Conservation (phyloP, 1,140 invertebrate genomes). For the Drosophila eugracilis region DNA sequence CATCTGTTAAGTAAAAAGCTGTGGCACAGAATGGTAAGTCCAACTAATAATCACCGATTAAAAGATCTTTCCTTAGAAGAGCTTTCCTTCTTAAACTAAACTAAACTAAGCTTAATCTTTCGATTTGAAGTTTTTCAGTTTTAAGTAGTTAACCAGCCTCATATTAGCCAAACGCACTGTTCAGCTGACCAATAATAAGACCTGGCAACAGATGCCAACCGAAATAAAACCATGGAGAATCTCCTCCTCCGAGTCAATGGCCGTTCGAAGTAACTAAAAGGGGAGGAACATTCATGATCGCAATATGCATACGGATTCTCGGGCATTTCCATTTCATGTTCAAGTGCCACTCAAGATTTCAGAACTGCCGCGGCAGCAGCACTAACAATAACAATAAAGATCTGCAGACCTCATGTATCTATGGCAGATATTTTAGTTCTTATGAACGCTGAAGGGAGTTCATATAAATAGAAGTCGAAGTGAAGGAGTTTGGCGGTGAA, state of each 20-base stretch:
- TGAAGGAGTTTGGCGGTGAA: not conserved
- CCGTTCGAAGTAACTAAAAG: constrained; percentile 4
- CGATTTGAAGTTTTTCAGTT: too few relatives aligned
- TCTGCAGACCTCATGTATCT: constrained; percentile 1
- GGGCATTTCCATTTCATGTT: constrained; percentile 19
- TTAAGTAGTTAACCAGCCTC: too few relatives aligned
- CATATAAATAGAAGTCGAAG: constrained; percentile 27
- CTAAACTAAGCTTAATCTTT: too few relatives aligned
- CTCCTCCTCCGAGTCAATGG: constrained; percentile 16
- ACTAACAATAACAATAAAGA: constrained; percentile 35
- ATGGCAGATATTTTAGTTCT: not conserved
- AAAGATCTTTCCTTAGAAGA: too few relatives aligned
- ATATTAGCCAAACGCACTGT: constrained; percentile 6
- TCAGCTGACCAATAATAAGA: constrained; percentile 12
- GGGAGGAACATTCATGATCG: constrained; percentile 11
- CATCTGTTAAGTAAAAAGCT: constrained; percentile 12
- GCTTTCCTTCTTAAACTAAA: too few relatives aligned
- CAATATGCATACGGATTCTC: constrained; percentile 1
- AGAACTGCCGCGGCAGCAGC: constrained; percentile 19
- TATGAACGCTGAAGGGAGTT: constrained; percentile 18
- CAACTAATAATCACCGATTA: too few relatives aligned
- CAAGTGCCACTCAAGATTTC: constrained; percentile 64
- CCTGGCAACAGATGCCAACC: constrained; percentile 12
- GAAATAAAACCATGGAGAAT: constrained; percentile 4
- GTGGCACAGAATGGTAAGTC: not conserved